Base-by-base conservation (phyloP, 2,797 vertebrate species). In the Sorex maritimensis region DNA sequence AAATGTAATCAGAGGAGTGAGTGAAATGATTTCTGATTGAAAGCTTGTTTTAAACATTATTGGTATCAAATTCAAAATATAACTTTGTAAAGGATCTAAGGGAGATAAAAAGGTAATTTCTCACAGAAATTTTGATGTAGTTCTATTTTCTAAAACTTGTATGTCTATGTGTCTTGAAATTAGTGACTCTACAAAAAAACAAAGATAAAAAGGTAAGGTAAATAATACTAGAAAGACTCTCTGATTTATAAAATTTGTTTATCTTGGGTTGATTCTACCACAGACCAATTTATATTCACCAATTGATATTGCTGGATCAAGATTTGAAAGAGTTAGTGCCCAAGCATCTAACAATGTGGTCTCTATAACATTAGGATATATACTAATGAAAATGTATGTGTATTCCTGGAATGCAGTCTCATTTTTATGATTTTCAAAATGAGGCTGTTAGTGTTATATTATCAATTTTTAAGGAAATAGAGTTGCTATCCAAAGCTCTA, bases 391-490 rank as follows among this genome's bases (percentile, higher is more conserved):
- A 86, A 69, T 74, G 46, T 15, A 24, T 13, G 13, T 28, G 2
- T 10, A 1, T 68, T n/a, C 4, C 2, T 44, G 23, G 46, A 30
- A 38, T 67, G 6, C 19, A 80, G 28, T 68, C 68, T 67, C 15
- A 63, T 23, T 63, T 58, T 63, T 63, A 63, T 49, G 13, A 30
- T 74, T 69, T 88, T 93, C 10, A 75, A 77, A 91, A 71, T 44
- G 28, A 80, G 21, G 23, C 15, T 24, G 3, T 63, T 21, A 63
- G 17, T 63, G 23, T 21, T 72, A 78, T 12, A 19, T 23, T 67
- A 13, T 34, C 19, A 86, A 78, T 26, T 49, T 92, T 69, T 41
- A 79, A 30, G 13, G 49, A 3, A 46, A 28, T 26, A n/a, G 15
- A 71, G 41, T 34, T 41, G 41, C 80, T 21, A 38, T 38, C 52